Conservation (phyloP, 2,797 vertebrate genomes). For the Coilia nasus region DNA sequence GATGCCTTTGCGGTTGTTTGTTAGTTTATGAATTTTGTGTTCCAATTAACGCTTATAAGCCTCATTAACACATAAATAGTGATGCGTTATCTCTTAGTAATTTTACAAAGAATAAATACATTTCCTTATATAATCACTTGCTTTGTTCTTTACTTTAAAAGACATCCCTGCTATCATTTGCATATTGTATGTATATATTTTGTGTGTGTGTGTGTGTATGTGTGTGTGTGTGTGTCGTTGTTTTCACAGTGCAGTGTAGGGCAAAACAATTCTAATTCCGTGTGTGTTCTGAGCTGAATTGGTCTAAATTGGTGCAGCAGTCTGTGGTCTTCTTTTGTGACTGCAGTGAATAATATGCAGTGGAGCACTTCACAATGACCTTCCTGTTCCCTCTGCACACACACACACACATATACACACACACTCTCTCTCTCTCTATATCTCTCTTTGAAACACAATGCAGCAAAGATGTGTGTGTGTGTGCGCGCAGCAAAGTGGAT, state of each 20-base stretch:
- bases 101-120: neutral
- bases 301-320: neutral
- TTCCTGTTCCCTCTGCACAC: slow-evolving; percentile 14
- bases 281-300: too few species aligned
- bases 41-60: neutral
- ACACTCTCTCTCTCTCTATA: slow-evolving; percentile 61
- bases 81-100: neutral
- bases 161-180: neutral
- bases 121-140: neutral
- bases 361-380: slow-evolving; percentile 26
- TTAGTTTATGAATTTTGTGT: neutral
- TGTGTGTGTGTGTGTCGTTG: neutral
- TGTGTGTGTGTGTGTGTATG: neutral
- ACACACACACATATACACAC: slow-evolving; percentile 28
- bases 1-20: neutral
- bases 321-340: neutral
- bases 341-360: slow-evolving; percentile 24
- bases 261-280: too few species aligned
- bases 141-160: neutral
- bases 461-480: too few species aligned
- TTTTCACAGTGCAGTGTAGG: neutral
- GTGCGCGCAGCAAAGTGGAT: too few species aligned
- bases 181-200: neutral
- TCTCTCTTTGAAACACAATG: neutral
- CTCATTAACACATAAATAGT: neutral